These are phyloP conservation scores for Pammene aurita DNA, from an alignment of 2,888 invertebrate species.

Conservation along the genomic window DNA sequence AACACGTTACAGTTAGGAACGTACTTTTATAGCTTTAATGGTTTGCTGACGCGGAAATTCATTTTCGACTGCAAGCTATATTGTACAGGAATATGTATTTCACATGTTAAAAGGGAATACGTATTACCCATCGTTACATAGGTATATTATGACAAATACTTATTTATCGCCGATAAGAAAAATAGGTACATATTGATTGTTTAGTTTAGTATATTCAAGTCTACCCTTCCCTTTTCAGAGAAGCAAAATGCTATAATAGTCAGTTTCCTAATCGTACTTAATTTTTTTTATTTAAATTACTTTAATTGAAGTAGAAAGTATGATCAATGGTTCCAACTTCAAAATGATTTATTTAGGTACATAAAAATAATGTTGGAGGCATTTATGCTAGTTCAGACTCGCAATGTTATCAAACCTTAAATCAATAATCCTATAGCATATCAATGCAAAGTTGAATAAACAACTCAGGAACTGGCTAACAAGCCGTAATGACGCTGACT, in stretches of 20 bases:
- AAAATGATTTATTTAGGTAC: too few species aligned
- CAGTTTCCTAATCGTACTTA: too few species aligned
- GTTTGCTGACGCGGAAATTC: slow-evolving; percentile 64
- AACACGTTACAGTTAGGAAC: slow-evolving; percentile 60
- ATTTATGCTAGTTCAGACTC: neutral
- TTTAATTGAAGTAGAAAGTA: too few species aligned
- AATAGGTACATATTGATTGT: slow-evolving; percentile 1
- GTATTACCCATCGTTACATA: slow-evolving; percentile 36
- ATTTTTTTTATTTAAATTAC: too few species aligned
- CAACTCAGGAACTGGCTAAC: slow-evolving; percentile 57
- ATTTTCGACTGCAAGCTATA: slow-evolving; percentile 71
- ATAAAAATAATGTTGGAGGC: too few species aligned
- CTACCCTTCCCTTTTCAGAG: neutral
- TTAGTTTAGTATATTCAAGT: neutral
- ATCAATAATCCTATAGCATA: slow-evolving; percentile 29
- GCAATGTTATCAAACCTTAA: slow-evolving; percentile 9
- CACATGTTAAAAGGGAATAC: slow-evolving; percentile 52
- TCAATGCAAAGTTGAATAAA: slow-evolving; percentile 42
- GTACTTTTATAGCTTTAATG: slow-evolving; percentile 74
- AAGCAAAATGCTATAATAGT: neutral
- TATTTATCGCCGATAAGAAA: neutral
- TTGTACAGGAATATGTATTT: slow-evolving; percentile 55
- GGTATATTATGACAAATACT: slow-evolving; percentile 9
- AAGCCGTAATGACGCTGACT: slow-evolving; percentile 61
- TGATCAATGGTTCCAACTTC: too few species aligned